phyloP scores from a whole-genome alignment of 1,140 invertebrate species.

The Oncopodura yosiiana region DNA sequence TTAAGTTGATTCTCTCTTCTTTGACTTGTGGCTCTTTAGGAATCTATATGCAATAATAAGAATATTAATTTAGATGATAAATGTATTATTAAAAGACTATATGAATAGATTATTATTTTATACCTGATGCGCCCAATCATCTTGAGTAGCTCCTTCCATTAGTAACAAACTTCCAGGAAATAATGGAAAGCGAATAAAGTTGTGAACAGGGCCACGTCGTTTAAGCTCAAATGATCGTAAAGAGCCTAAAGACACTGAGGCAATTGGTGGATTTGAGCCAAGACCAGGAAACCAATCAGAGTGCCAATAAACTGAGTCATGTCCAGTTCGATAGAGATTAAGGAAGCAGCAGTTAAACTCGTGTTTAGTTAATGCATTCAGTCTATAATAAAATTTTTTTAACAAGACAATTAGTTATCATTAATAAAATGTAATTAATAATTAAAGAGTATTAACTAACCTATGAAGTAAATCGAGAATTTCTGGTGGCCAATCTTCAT shows the following conservation, averaged over 20 bases:
- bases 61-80: not conserved
- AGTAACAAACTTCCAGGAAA: slow-evolving; percentile 28
- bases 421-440: not conserved
- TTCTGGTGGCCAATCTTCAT: slow-evolving; percentile 37
- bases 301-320: slow-evolving; percentile 46
- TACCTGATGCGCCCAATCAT: slow-evolving; percentile 30
- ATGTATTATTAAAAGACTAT: not conserved
- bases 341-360: slow-evolving; percentile 46
- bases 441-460: slow-evolving; percentile 30
- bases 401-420: not conserved
- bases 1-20: slow-evolving; percentile 21
- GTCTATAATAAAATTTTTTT: slow-evolving; percentile 24
- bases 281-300: slow-evolving; percentile 43
- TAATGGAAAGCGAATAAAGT: slow-evolving; percentile 28
- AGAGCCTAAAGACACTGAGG: slow-evolving; percentile 37
- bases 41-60: slow-evolving; percentile 8
- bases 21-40: slow-evolving; percentile 25
- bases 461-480: slow-evolving; percentile 38
- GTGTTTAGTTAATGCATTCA: slow-evolving; percentile 38
- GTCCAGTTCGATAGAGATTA: slow-evolving; percentile 45
- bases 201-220: slow-evolving; percentile 10
- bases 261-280: slow-evolving; percentile 43
- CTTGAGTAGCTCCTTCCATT: slow-evolving; percentile 31
- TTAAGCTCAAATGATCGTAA: slow-evolving; percentile 24
- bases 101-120: not conserved